Base-by-base conservation (phyloP, 2,113 vertebrate species). In the Nothoprocta pentlandii region DNA sequence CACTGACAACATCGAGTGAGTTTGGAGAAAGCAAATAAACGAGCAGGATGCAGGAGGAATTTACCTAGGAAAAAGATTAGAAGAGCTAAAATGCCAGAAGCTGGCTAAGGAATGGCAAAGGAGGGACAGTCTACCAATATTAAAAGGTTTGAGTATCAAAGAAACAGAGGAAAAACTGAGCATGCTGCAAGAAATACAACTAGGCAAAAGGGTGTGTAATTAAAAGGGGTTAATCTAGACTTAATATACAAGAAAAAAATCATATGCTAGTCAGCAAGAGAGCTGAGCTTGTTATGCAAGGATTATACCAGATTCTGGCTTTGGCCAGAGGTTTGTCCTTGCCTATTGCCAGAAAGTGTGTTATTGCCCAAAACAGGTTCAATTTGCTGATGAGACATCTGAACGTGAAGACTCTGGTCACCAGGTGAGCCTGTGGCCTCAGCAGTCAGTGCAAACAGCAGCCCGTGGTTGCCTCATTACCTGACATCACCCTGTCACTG, bases 11-110 rank as follows among this genome's bases (percentile, higher is more conserved):
- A 66, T 2, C 20, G 23, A 78, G 44, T 13, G 36, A 70, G 36
- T 88, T 92, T 64, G 67, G 68, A 83, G 28, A 91, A 77, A 80
- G 34, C 54, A 92, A 89, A 82, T n/a, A 94, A 80, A 92, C 49
- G n/a, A 95, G 54, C 63, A 82, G 36, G 49, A 56, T 49, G 44
- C 59, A 91, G 54, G 41, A 92, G 49, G 56, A 41, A 91, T 91
- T 85, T 73, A 85, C 49, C 30, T 34, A 5, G 51, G 54, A 51
- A 82, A 91, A 91, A 81, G 49, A 82, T 34, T 67, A 70, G 61
- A 93, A 91, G 30, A 83, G 30, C 30, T 87, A 61, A 93, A 76
- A 63, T 59, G 76, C 82, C 62, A 3, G 0, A 87, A 74, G 59
- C 3, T 80, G 68, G 49, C 25, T 70, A 91, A 80, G 32, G 34